A percentile compares a stretch with the other conserved stretches of the same genome.
phyloP scores from a whole-genome alignment of 2,797 vertebrate species.

The Megaceryle alcyon region DNA sequence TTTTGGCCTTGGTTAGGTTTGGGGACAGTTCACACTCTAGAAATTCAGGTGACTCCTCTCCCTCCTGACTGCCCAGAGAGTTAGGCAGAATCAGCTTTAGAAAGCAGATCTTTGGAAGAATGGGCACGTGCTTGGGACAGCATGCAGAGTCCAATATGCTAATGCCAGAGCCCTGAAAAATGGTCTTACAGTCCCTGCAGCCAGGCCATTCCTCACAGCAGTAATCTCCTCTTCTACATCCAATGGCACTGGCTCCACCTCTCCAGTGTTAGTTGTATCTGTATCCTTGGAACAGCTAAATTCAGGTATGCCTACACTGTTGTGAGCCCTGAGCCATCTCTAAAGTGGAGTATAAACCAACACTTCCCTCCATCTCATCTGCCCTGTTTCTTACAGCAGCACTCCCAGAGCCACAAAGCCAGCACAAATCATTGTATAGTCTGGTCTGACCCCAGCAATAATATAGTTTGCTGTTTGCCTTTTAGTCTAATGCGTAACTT shows the following conservation, averaged over 20 bases:
- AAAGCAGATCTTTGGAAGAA: not conserved
- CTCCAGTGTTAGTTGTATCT: not conserved
- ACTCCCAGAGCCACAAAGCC: not conserved
- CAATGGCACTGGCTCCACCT: not conserved
- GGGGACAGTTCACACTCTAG: not conserved
- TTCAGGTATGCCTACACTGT: not conserved
- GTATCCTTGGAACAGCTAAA: not conserved
- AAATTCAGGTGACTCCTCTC: not conserved
- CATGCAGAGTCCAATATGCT: not conserved
- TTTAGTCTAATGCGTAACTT: not conserved
- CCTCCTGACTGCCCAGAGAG: not conserved
- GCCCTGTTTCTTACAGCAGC: not conserved
- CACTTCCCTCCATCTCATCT: not conserved
- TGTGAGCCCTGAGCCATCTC: not conserved
- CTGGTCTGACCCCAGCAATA: not conserved
- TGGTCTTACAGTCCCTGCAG: not conserved
- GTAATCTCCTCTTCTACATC: not conserved
- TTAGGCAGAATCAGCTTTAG: not conserved
- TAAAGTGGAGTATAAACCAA: not conserved
- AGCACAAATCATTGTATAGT: not conserved
- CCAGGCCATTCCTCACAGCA: not conserved
- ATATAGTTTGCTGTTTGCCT: not conserved
- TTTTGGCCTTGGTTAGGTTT: not conserved
- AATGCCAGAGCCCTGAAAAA: not conserved
- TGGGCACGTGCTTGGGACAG: not conserved